phyloP scores from a whole-genome alignment of 2,888 invertebrate species.

The Clunio marinus region DNA sequence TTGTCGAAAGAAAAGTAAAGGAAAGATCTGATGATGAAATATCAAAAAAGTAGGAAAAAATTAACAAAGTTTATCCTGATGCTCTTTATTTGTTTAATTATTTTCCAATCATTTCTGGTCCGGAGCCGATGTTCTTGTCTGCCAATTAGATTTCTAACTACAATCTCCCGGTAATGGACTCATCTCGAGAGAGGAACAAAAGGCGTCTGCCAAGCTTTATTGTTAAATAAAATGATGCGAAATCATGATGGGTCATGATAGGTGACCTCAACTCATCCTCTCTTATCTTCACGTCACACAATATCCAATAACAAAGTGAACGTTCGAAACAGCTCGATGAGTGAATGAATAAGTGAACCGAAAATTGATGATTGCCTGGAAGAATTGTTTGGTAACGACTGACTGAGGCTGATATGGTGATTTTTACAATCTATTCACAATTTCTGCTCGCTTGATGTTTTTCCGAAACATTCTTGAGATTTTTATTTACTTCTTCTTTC shows the following conservation, averaged over 20 bases:
- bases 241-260: neutral
- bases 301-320: neutral
- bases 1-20: no score
- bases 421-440: constrained; percentile 21
- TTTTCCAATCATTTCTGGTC: constrained; percentile 17
- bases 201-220: neutral
- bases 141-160: neutral
- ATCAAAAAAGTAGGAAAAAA: no score
- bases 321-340: neutral
- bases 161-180: neutral
- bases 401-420: neutral
- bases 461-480: constrained; percentile 26
- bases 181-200: neutral
- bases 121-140: neutral
- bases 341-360: constrained; percentile 13
- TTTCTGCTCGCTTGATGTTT: constrained; percentile 10
- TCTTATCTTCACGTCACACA: neutral
- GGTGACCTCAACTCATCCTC: neutral
- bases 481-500: neutral
- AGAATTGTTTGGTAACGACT: constrained; percentile 3
- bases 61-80: neutral
- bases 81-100: constrained; percentile 21
- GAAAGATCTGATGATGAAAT: neutral
- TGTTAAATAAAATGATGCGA: neutral
- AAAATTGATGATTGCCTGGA: constrained; percentile 29